Evolutionary conservation across 2,113 vertebrate species (phyloP), one percentile per base, ranked within the genome.

Genomic region (Osmerus eperlanus): DNA sequence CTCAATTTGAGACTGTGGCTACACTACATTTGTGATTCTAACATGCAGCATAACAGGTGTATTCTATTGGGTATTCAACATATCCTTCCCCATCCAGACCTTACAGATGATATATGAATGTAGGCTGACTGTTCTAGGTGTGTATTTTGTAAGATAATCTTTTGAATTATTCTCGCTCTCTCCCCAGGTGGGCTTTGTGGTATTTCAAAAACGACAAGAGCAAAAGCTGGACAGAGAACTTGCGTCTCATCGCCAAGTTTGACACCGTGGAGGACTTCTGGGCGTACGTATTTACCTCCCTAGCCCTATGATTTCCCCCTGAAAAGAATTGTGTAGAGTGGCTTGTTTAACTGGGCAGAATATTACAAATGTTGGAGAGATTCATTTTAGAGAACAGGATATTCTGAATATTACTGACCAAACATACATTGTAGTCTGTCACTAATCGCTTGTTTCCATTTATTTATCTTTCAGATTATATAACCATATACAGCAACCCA

Each of bases 161-260:
- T 47, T 47, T 47, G 41, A 47, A 47, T 47, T 2, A 1, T 47
- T 13, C 29, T 36, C 3, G 58, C 66, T 59, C 18, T 74, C 2
- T 78, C 16, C 60, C 52, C 84, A 94, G 93, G 82, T 94, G 93
- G 93, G 93, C 92, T 58, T 84, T 94, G 65, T 94, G 93, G 93
- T 94, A 93, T 89, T 94, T 93, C 88, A 94, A 94, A 91, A 94
- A 93, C 18, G 93, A 94, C 85, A 94, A 94, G 81, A 93, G 81
- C 87, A 94, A 94, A 93, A 91, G 86, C 82, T 94, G 93, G 93
- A 91, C 91, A 36, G 93, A 93, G 82, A 94, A 93, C 74, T 60
- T 94, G 78, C 91, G 93, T 83, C 91, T 94, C 74, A 94, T 94
- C 82, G 91, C 91, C 78, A 93, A 93, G 75, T 93, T 94, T 88